A percentile compares a stretch with the other conserved stretches of the same genome.
phyloP scores from a whole-genome alignment of 2,113 vertebrate species.

The Equus przewalskii region DNA sequence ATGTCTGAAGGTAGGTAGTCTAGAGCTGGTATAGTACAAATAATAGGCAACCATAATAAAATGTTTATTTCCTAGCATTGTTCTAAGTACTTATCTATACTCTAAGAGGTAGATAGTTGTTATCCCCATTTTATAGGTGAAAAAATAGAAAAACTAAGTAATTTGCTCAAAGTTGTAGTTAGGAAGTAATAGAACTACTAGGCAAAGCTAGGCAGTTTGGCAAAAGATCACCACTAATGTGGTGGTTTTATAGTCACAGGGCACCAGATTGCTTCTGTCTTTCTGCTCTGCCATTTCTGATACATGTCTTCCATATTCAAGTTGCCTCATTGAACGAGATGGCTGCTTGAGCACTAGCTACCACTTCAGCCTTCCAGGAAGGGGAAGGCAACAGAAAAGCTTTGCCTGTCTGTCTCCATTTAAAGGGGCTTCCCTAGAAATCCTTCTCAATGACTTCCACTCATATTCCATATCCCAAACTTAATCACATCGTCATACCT shows the following conservation, averaged over 20 bases:
- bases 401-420: neutral
- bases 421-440: neutral
- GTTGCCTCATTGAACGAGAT: neutral
- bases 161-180: neutral
- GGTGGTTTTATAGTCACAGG: neutral
- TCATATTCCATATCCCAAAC: neutral
- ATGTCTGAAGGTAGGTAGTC: neutral
- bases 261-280: neutral
- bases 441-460: neutral
- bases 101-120: neutral
- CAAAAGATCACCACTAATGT: neutral
- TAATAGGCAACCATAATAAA: neutral
- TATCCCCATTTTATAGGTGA: neutral
- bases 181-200: neutral
- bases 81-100: neutral
- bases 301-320: neutral
- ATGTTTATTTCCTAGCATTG: neutral
- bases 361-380: neutral
- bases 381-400: neutral
- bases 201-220: neutral
- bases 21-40: neutral
- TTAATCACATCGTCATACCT: neutral
- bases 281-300: neutral
- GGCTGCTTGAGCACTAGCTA: neutral
- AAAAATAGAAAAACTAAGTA: neutral